Conservation (phyloP, 1,140 invertebrate genomes). For the Drosophila carrolli region DNA sequence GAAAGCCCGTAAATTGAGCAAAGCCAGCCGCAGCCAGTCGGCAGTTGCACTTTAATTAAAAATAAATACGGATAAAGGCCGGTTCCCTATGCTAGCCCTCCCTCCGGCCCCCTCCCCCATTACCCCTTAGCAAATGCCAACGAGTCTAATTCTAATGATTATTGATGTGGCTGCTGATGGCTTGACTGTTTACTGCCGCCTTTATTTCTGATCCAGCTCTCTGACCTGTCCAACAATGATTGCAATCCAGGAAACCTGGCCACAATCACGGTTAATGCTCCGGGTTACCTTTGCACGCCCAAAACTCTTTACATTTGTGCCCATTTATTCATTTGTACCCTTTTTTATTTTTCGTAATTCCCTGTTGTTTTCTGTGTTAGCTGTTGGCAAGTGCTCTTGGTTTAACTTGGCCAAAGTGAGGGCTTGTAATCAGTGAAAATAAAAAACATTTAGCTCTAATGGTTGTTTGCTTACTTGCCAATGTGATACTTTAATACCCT, state of each 20-base stretch:
- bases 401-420: constrained; percentile 24
- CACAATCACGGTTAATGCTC: constrained; percentile 10
- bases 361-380: not conserved
- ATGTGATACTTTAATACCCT: constrained; percentile 6
- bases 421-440: constrained; percentile 36
- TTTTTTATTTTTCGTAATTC: constrained; percentile 12
- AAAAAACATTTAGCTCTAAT: constrained; percentile 19
- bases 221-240: constrained; percentile 29
- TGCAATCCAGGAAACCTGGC: not conserved
- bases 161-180: constrained; percentile 49
- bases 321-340: constrained; percentile 16
- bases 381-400: constrained; percentile 15
- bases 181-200: constrained; percentile 13
- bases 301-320: constrained; percentile 14
- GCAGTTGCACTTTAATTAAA: constrained; percentile 75
- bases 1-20: constrained; percentile 62
- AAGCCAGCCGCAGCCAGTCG: constrained; percentile 68
- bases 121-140: constrained; percentile 31
- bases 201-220: constrained; percentile 5
- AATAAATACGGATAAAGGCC: constrained; percentile 48
- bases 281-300: constrained; percentile 3
- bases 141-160: constrained; percentile 58
- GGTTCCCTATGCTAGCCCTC: not conserved
- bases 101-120: too few species aligned
- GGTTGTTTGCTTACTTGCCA: constrained; percentile 1